Conservation (phyloP, 1,140 invertebrate species). For the Diorhabda sublineata region DNA sequence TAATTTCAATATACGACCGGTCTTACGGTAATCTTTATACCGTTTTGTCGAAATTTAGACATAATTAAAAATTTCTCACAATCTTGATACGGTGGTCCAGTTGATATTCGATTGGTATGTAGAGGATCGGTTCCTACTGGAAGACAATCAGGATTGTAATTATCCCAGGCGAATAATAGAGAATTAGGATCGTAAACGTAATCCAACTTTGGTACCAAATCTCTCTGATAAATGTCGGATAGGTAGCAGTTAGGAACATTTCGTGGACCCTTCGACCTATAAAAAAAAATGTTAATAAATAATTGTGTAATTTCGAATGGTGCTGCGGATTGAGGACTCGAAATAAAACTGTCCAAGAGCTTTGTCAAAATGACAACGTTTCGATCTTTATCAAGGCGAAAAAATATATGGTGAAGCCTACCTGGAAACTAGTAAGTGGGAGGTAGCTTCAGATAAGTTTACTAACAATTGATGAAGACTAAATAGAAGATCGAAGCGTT, state of each 20-base stretch:
- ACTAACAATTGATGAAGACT: background rate
- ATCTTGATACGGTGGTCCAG: background rate
- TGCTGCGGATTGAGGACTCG: too few relatives aligned
- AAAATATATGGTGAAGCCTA: too few relatives aligned
- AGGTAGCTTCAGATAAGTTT: too few relatives aligned
- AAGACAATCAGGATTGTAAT: constrained; percentile 41
- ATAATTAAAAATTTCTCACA: background rate
- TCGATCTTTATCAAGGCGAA: too few relatives aligned
- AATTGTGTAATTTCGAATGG: background rate
- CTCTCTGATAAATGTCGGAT: constrained; percentile 65
- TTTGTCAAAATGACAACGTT: too few relatives aligned
- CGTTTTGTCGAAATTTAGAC: too few relatives aligned
- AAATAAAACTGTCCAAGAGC: too few relatives aligned
- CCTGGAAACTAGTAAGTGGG: too few relatives aligned
- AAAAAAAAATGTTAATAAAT: constrained; percentile 17
- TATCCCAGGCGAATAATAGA: constrained; percentile 63
- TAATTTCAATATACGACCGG: too few relatives aligned
- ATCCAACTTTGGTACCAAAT: constrained; percentile 62
- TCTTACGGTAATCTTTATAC: too few relatives aligned
- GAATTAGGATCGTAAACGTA: constrained; percentile 58
- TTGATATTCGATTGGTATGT: constrained; percentile 13
- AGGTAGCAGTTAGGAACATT: constrained; percentile 58
- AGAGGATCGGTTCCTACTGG: constrained; percentile 26
- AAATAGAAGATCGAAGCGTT: background rate
- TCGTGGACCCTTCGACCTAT: constrained; percentile 34